A percentile compares a stretch with the other conserved stretches of the same genome.
These are phyloP conservation scores for Epirrhoe tristata DNA, from an alignment of 2,888 invertebrate genomes.

Conservation along the genomic window DNA sequence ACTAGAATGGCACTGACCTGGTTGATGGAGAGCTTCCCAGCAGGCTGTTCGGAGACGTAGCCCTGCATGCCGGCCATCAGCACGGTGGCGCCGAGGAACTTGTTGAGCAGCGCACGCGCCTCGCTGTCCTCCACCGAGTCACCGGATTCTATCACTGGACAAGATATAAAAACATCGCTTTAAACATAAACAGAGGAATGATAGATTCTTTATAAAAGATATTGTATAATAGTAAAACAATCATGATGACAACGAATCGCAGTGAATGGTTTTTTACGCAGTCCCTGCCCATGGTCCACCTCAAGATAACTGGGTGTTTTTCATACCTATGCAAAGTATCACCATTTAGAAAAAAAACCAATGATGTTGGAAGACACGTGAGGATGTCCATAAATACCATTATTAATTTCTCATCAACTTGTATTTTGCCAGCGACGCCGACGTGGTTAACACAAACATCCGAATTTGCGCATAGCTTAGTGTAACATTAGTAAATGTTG, in stretches of 20 bases:
- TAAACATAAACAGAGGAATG: too few relatives aligned
- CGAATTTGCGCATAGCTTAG: background rate
- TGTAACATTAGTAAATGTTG: too few relatives aligned
- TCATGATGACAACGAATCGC: too few relatives aligned
- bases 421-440: background rate
- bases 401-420: background rate
- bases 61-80: slow-evolving; percentile 91
- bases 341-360: too few relatives aligned
- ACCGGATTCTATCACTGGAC: slow-evolving; percentile 86
- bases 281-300: too few relatives aligned
- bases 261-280: too few relatives aligned
- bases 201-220: too few relatives aligned
- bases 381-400: background rate
- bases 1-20: slow-evolving; percentile 60
- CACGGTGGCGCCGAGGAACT: slow-evolving; percentile 93
- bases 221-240: too few relatives aligned
- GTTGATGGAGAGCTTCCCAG: slow-evolving; percentile 54
- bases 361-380: background rate
- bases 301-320: too few relatives aligned
- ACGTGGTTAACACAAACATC: background rate
- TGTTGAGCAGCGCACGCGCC: slow-evolving; percentile 91
- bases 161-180: background rate
- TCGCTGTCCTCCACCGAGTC: slow-evolving; percentile 89
- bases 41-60: slow-evolving; percentile 71
- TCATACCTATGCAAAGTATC: too few relatives aligned